Conservation (phyloP, 2,888 invertebrate species). For the Parthenolecanium corni region DNA sequence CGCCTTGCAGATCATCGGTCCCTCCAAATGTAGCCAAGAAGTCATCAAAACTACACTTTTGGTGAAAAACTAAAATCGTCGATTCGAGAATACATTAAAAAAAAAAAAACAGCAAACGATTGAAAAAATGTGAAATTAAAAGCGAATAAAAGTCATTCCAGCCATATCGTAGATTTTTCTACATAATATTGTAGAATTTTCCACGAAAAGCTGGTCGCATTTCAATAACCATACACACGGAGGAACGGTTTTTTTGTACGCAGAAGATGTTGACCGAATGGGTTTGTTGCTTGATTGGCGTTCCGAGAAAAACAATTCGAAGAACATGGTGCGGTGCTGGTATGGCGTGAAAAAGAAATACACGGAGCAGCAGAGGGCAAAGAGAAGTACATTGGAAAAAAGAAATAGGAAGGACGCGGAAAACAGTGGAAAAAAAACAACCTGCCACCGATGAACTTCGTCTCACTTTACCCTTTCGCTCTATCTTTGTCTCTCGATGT, state of each 20-base stretch:
- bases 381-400: background rate
- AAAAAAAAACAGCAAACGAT: too few species aligned
- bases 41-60: too few species aligned
- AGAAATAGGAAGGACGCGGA: too few species aligned
- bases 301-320: conserved; percentile 11
- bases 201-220: background rate
- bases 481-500: too few species aligned
- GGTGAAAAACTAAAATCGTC: too few species aligned
- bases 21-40: too few species aligned
- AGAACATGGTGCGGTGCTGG: conserved; percentile 1
- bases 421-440: background rate
- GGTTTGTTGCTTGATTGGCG: conserved; percentile 9
- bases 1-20: too few species aligned
- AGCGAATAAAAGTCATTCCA: background rate
- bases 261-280: conserved; percentile 9
- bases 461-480: background rate
- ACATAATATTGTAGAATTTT: background rate
- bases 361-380: background rate
- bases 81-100: too few species aligned
- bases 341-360: background rate
- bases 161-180: conserved; percentile 3
- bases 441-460: conserved; percentile 1
- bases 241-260: background rate
- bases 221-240: background rate
- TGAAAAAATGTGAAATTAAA: background rate